Evolutionary conservation across 1,140 invertebrate genomes (phyloP).

Genomic region (Myzus persicae): DNA sequence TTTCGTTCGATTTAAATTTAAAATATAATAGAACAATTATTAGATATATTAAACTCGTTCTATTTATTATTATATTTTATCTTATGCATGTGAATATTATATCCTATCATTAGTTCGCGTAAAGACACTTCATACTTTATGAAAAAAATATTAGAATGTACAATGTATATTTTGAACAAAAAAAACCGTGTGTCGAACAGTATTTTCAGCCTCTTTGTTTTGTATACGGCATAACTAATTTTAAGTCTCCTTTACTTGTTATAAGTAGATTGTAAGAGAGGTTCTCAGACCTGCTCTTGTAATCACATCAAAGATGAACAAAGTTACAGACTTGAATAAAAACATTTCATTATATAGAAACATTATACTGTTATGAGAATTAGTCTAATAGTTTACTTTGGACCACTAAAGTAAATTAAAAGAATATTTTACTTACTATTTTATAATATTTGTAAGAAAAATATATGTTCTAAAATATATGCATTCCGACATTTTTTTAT

Average conservation of each 20-base stretch:
- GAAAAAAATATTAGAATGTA: neutral
- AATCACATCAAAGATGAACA: neutral
- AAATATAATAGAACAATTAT: neutral
- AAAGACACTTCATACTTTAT: neutral
- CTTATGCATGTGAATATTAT: neutral
- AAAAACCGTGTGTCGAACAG: neutral
- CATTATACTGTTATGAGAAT: neutral
- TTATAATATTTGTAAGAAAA: neutral
- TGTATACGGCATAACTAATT: neutral
- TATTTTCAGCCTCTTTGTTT: neutral
- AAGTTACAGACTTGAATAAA: constrained; percentile 14
- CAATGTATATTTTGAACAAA: neutral
- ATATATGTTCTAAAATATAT: neutral
- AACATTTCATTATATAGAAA: neutral
- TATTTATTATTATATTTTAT: neutral
- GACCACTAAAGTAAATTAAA: neutral
- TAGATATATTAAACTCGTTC: neutral
- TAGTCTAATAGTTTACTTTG: neutral
- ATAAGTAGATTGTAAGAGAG: neutral
- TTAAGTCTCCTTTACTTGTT: neutral
- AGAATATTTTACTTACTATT: neutral
- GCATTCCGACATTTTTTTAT: neutral
- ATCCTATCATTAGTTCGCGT: neutral
- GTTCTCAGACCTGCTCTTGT: neutral
- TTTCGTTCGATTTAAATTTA: neutral